These are phyloP conservation scores for Megalops cyprinoides DNA, from an alignment of 2,797 vertebrate genomes.

Conservation along the genomic window DNA sequence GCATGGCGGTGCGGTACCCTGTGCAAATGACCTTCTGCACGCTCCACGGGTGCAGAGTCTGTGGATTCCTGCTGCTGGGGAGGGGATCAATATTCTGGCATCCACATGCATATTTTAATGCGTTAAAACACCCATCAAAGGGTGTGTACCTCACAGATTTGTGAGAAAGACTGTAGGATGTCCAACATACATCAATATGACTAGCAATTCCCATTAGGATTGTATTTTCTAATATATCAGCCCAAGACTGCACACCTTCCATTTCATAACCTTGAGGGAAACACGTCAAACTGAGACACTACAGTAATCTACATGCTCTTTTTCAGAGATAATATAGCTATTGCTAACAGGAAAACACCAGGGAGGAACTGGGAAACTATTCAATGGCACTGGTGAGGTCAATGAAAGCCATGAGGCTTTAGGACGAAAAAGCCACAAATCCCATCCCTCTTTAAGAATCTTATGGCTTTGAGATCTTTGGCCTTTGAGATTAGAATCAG, in stretches of 20 bases:
- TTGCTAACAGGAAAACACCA: not conserved
- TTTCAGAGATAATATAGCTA: not conserved
- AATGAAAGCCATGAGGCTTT: not conserved
- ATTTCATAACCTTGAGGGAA: not conserved
- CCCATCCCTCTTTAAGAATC: not conserved
- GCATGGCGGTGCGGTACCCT: no score
- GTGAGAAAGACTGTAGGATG: not conserved
- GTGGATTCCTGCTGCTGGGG: no score
- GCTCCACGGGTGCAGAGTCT: no score
- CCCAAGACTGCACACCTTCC: not conserved
- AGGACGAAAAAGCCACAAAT: not conserved
- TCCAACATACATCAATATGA: not conserved
- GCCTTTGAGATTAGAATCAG: not conserved
- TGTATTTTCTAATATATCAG: no score
- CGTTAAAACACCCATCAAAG: no score
- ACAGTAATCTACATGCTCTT: not conserved
- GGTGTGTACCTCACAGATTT: not conserved
- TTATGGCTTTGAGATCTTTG: constrained; percentile 1
- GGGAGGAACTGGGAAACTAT: not conserved
- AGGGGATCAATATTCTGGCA: no score
- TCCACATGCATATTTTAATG: no score
- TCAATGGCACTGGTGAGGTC: not conserved
- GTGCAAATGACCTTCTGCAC: no score
- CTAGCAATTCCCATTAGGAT: not conserved
- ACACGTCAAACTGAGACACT: not conserved